Evolutionary conservation across 2,113 vertebrate genomes (phyloP).

Genomic region (Gracilinanus agilis): DNA sequence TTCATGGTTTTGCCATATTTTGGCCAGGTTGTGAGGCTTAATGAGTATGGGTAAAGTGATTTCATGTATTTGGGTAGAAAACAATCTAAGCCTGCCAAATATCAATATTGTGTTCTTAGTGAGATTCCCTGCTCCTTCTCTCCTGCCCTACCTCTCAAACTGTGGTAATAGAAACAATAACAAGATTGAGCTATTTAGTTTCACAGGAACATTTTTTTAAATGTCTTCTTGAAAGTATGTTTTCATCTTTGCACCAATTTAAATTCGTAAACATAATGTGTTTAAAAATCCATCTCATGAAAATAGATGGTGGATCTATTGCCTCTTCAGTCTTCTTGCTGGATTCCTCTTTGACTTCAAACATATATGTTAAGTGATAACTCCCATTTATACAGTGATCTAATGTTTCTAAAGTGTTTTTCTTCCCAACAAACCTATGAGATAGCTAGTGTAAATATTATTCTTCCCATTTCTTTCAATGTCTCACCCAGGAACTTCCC

Average conservation of each 20-base stretch:
- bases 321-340: conserved; percentile 20
- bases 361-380: conserved; percentile 12
- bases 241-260: conserved; percentile 24
- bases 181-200: conserved; percentile 61
- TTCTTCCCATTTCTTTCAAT: not conserved
- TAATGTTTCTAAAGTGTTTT: not conserved
- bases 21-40: conserved; percentile 48
- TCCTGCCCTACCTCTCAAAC: conserved; percentile 76
- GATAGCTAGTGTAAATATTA: not conserved
- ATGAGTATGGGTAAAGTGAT: conserved; percentile 67
- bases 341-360: not conserved
- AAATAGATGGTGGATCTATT: not conserved
- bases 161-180: conserved; percentile 75
- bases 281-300: not conserved
- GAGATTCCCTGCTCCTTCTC: conserved; percentile 67
- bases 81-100: conserved; percentile 66
- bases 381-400: not conserved
- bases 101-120: conserved; percentile 80
- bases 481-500: not conserved
- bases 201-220: conserved; percentile 46
- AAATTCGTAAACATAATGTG: conserved; percentile 20
- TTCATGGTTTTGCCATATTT: conserved; percentile 18
- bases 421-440: not conserved
- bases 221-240: conserved; percentile 39
- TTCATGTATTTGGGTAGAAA: conserved; percentile 77